A percentile compares a stretch with the other conserved stretches of the same genome.
These are phyloP conservation scores for Podarcis cretensis DNA, from an alignment of 2,113 vertebrate genomes.

Conservation along the genomic window DNA sequence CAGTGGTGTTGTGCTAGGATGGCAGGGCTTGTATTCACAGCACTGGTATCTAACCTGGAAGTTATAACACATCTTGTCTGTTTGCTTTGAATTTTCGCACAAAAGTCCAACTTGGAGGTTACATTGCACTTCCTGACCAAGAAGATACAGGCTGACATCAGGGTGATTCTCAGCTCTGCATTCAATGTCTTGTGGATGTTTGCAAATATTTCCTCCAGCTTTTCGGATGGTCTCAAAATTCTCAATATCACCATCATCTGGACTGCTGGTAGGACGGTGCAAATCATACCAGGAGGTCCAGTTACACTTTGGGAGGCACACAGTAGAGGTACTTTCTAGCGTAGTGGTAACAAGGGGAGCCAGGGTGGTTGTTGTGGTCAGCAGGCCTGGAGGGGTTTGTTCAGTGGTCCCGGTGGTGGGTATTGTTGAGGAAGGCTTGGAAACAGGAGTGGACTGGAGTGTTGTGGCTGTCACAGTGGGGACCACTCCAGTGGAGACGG, in stretches of 20 bases:
- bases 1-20: accelerated
- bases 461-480: not conserved
- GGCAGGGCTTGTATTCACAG: not conserved
- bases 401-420: not conserved
- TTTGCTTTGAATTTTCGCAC: constrained; percentile 68
- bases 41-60: constrained; percentile 56
- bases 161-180: constrained; percentile 65
- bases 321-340: not conserved
- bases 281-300: not conserved
- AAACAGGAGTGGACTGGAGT: not conserved
- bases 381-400: no score
- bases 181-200: constrained; percentile 29
- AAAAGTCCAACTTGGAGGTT: constrained; percentile 41
- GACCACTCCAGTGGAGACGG: accelerated
- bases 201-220: not conserved
- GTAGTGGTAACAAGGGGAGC: not conserved
- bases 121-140: constrained; percentile 61
- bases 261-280: not conserved
- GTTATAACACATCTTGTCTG: constrained; percentile 48
- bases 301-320: not conserved
- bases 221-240: constrained; percentile 1
- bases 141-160: not conserved
- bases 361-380: not conserved
- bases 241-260: no score
- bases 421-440: not conserved